Evolutionary conservation across 1,140 invertebrate genomes (phyloP).

Genomic region (Oryctes rhinoceros): DNA sequence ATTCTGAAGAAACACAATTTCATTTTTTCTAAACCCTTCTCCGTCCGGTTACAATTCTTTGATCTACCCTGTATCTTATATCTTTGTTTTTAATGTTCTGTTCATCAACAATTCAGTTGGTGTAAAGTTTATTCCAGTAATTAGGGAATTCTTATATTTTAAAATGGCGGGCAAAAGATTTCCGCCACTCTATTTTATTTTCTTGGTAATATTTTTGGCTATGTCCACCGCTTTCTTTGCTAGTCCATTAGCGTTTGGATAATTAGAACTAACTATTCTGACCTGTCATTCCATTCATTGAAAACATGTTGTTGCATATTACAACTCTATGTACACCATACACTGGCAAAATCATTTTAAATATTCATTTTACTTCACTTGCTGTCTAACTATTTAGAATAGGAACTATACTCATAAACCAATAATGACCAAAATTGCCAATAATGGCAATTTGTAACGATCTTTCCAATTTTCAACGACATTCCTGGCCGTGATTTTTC

Average conservation of each 20-base stretch:
- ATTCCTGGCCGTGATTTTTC: conserved; percentile 56
- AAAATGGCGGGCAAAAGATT: conserved; percentile 10
- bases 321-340: conserved; percentile 53
- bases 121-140: not conserved
- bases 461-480: conserved; percentile 56
- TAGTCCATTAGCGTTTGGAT: conserved; percentile 53
- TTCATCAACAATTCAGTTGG: conserved; percentile 34
- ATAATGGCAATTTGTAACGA: not conserved
- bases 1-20: conserved; percentile 18
- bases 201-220: conserved; percentile 52
- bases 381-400: conserved; percentile 44
- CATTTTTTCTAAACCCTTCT: conserved; percentile 1
- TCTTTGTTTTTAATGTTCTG: conserved; percentile 16
- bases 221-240: conserved; percentile 52
- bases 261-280: conserved; percentile 51
- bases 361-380: conserved; percentile 46
- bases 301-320: conserved; percentile 54
- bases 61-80: conserved; percentile 22
- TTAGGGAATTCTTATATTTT: conserved; percentile 35
- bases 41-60: conserved; percentile 32
- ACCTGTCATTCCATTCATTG: conserved; percentile 50
- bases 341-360: conserved; percentile 51
- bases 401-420: conserved; percentile 19
- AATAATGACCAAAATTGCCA: conserved; percentile 36
- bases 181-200: conserved; percentile 41